Evolutionary conservation across 2,888 invertebrate genomes (phyloP).

Genomic region (Netelia inedita): DNA sequence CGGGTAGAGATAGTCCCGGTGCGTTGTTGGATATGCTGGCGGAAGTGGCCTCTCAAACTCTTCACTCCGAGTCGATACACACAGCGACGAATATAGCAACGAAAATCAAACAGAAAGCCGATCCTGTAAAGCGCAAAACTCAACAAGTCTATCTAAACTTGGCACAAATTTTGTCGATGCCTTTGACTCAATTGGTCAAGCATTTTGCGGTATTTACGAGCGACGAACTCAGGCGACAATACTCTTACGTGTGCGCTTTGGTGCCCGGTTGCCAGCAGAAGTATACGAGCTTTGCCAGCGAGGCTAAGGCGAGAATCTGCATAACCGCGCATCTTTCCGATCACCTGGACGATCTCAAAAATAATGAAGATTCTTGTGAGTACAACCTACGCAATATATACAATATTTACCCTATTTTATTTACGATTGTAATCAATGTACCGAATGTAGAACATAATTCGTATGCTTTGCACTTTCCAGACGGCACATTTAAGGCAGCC

Average conservation of each 20-base stretch:
- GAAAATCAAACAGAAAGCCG: conserved; percentile 70
- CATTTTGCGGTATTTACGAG: conserved; percentile 86
- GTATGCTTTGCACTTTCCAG: conserved; percentile 70
- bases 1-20: conserved; percentile 82
- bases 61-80: conserved; percentile 82
- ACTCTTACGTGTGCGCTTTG: conserved; percentile 86
- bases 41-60: conserved; percentile 87
- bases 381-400: conserved; percentile 57
- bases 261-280: conserved; percentile 85
- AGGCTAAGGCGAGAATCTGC: conserved; percentile 85
- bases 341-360: conserved; percentile 84
- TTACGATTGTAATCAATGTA: background rate
- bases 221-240: conserved; percentile 86
- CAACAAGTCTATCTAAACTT: conserved; percentile 76
- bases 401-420: background rate
- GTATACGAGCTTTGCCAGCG: conserved; percentile 87
- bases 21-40: conserved; percentile 86
- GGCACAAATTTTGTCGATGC: conserved; percentile 82
- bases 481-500: conserved; percentile 76
- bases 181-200: conserved; percentile 85
- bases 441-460: background rate
- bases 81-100: conserved; percentile 65
- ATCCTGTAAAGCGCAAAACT: conserved; percentile 73
- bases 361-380: conserved; percentile 79
- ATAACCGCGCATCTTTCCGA: conserved; percentile 86